These are phyloP conservation scores for Paramisgurnus dabryanus DNA, from an alignment of 2,113 vertebrate genomes.

Conservation along the genomic window DNA sequence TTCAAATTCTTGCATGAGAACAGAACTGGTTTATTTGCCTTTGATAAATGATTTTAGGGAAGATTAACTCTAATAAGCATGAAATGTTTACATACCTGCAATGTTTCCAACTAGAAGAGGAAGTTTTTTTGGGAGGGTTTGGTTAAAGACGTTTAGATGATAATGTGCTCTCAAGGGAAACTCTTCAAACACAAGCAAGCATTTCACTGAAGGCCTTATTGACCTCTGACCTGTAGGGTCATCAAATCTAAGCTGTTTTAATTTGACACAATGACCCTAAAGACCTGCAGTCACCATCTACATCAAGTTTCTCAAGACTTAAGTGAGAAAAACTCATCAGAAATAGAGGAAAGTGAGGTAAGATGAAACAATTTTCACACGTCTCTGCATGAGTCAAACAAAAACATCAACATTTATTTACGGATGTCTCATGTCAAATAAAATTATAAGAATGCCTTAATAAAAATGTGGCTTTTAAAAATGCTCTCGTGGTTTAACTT, in stretches of 20 bases:
- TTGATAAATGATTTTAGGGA: constrained; percentile 16
- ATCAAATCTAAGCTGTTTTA: constrained; percentile 39
- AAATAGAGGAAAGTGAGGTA: no score
- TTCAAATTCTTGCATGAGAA: background rate
- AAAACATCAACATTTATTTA: no score
- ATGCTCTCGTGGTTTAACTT: no score
- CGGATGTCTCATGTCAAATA: no score
- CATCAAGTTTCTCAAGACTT: background rate
- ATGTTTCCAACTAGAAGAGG: constrained; percentile 28
- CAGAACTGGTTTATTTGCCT: background rate
- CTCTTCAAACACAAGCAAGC: constrained; percentile 62
- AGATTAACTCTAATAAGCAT: constrained; percentile 61
- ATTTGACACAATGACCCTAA: constrained; percentile 33
- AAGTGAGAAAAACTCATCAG: no score
- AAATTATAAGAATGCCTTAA: no score
- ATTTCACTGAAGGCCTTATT: constrained; percentile 56
- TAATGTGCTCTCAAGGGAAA: constrained; percentile 60
- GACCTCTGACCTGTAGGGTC: constrained; percentile 65
- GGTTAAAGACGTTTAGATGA: constrained; percentile 55
- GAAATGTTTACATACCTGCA: constrained; percentile 14
- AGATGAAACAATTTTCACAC: no score
- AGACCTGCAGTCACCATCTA: background rate
- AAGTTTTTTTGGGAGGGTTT: constrained; percentile 64
- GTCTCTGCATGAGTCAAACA: no score
- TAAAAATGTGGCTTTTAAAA: no score